phyloP scores from a whole-genome alignment of 1,140 invertebrate genomes.

The Ceratina calcarata region DNA sequence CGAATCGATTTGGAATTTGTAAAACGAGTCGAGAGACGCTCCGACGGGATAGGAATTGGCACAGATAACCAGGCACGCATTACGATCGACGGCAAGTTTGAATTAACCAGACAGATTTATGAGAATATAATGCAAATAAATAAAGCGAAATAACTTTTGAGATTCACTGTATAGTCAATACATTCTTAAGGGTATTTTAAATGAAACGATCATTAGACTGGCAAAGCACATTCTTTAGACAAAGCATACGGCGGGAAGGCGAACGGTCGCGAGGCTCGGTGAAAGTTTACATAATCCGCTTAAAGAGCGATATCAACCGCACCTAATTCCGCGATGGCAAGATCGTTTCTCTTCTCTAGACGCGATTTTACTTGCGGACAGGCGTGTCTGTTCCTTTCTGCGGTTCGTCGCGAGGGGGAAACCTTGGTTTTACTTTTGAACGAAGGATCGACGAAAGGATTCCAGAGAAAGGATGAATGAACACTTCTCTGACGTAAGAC shows the following conservation, averaged over 20 bases:
- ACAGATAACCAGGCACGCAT: too few species aligned
- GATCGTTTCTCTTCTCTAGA: background rate
- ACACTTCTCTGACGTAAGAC: slow-evolving; percentile 54
- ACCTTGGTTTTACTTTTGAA: slow-evolving; percentile 68
- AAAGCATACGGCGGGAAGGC: background rate
- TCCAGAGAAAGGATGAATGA: slow-evolving; percentile 64
- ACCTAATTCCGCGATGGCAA: slow-evolving; percentile 37
- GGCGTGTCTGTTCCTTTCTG: slow-evolving; percentile 47
- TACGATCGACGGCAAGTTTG: too few species aligned
- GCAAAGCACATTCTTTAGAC: background rate
- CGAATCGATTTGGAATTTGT: background rate
- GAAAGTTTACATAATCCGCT: slow-evolving; percentile 55
- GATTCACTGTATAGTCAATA: too few species aligned
- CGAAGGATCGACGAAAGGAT: slow-evolving; percentile 62
- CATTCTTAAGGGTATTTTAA: too few species aligned
- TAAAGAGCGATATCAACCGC: slow-evolving; percentile 18
- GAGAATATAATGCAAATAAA: too few species aligned
- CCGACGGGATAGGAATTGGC: too few species aligned
- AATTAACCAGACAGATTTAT: too few species aligned
- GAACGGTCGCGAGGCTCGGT: background rate
- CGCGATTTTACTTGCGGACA: slow-evolving; percentile 36
- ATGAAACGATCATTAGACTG: too few species aligned
- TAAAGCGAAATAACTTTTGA: too few species aligned
- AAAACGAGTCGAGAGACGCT: too few species aligned
- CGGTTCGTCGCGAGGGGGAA: slow-evolving; percentile 51